Base-by-base conservation (phyloP, 2,888 invertebrate species). In the Hypsopygia costalis region DNA sequence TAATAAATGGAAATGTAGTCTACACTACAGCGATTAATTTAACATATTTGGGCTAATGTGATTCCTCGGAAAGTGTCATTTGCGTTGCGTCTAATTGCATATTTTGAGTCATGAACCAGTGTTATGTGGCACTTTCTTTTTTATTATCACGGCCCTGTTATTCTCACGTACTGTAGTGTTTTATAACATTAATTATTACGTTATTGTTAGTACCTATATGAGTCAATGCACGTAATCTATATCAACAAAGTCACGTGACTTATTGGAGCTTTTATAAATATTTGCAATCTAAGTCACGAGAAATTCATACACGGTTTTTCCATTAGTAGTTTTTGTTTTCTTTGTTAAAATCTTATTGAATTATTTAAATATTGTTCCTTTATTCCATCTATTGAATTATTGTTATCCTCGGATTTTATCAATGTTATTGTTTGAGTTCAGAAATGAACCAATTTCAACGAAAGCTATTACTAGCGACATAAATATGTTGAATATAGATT, bases 171-270 rank as follows among this genome's bases (percentile, higher is more conserved):
- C 25, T 31, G 10, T 21, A 22, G 31, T 10, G 10, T 16, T 25
- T 34, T 39, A 25, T 28, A n/a, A 33, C 32, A 16, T 30, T 16
- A 28, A 30, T 27, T 33, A 25, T 33, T 39, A 33, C 33, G 27
- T 34, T 39, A 32, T 16, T 27, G 11, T 11, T n/a, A n/a, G n/a
- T n/a, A n/a, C n/a, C n/a, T n/a, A 27, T 11, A 39, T 39, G 39
- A 39, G 32, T 33, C 39, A 39, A 34, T n/a, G 16, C 39, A 34
- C 39, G 39, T 39, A 33, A 39, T 34, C 25, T 33, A 27, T 27
- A 33, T 33, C 32, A 33, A 39, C 11, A 33, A 32, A 20, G 11
- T 39, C 39, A 33, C 28, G 39, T 33, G 39, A 33, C 1, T 35
- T 27, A 11, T n/a, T 11, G 6, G 20, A 39, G 39, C 39, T 39